These are phyloP conservation scores for Sebastes variabilis DNA, from an alignment of 2,797 vertebrate genomes.

Conservation along the genomic window DNA sequence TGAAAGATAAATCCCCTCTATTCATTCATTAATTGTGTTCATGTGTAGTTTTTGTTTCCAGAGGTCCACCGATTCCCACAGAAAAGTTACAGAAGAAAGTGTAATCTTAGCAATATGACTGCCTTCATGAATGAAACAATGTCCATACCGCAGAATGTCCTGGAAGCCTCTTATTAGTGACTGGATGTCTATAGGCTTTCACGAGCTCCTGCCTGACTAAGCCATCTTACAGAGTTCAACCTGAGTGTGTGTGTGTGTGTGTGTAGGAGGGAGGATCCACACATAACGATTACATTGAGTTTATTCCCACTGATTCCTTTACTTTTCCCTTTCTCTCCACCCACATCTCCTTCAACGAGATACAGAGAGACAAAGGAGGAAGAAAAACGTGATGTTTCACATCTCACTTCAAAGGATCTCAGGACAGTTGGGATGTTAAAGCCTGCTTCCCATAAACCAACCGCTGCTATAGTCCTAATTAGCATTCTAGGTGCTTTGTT, in stretches of 20 bases:
- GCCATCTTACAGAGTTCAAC: constrained; percentile 39
- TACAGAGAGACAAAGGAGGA: background rate
- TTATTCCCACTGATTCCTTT: constrained; percentile 52
- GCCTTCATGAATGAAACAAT: constrained; percentile 10
- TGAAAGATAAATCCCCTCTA: background rate
- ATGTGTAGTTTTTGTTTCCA: background rate
- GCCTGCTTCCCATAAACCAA: constrained; percentile 32
- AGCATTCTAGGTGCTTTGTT: constrained; percentile 22
- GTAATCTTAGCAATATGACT: background rate
- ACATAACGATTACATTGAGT: constrained; percentile 47
- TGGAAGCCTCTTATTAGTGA: constrained; percentile 46
- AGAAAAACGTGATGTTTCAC: constrained; percentile 25
- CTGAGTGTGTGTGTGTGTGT: constrained; percentile 14
- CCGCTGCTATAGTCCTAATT: constrained; percentile 11
- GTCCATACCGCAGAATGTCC: constrained; percentile 3
- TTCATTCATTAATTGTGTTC: background rate
- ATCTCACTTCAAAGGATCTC: constrained; percentile 58
- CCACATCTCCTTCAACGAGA: constrained; percentile 31
- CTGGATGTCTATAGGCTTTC: constrained; percentile 13
- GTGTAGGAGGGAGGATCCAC: constrained; percentile 51
- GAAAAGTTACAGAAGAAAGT: background rate
- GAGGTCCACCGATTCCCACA: background rate
- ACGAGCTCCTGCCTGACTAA: constrained; percentile 42
- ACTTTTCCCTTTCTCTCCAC: constrained; percentile 20
- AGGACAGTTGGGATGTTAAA: constrained; percentile 33